Base-by-base conservation (phyloP, 2,797 vertebrate species). In the Neostethus bicornis region DNA sequence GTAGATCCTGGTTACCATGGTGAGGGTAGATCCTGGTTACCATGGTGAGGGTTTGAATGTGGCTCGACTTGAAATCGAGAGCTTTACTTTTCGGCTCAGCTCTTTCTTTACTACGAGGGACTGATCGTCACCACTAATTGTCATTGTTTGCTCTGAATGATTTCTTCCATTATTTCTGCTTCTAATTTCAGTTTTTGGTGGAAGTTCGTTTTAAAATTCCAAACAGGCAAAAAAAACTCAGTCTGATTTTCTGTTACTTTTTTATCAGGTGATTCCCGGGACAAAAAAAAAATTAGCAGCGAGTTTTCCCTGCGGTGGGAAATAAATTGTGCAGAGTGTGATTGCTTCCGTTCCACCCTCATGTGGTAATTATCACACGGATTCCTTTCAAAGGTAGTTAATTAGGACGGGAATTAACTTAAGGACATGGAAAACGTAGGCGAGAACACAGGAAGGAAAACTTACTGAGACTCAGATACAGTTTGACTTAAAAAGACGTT, bases 311-410 rank as follows among this genome's bases (percentile, higher is more conserved):
- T 80, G 79, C 74, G 78, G 85, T 85, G 65, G 60, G 61, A 54
- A 82, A 85, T 86, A 87, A 77, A 87, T 87, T 85, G 76, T 61
- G 78, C 56, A 50, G 77, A 85, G 84, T 79, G 68, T 85, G 85
- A 89, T 85, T 87, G 85, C 81, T 86, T 89, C 83, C 68, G 73
- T 85, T 81, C 74, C 79, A 88, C 74, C 84, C 82, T 77, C 81
- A 86, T 83, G 86, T 81, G 81, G 74, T 89, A 90, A 89, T 89
- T 89, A 88, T 87, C 62, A 11, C 75, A 77, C 74, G 76, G 83
- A 84, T 86, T 85, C 62, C 69, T 87, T 89, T 89, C 89, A 85
- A 86, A 86, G 80, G 81, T 86, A 77, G 82, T 85, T 89, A 90
- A 90, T 90, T 89, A 87, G 81, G 73, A 75, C 58, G 81, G 73